A percentile compares a stretch with the other conserved stretches of the same genome.
These are phyloP conservation scores for Cyanoderma ruficeps DNA, from an alignment of 2,113 vertebrate genomes.

Conservation along the genomic window DNA sequence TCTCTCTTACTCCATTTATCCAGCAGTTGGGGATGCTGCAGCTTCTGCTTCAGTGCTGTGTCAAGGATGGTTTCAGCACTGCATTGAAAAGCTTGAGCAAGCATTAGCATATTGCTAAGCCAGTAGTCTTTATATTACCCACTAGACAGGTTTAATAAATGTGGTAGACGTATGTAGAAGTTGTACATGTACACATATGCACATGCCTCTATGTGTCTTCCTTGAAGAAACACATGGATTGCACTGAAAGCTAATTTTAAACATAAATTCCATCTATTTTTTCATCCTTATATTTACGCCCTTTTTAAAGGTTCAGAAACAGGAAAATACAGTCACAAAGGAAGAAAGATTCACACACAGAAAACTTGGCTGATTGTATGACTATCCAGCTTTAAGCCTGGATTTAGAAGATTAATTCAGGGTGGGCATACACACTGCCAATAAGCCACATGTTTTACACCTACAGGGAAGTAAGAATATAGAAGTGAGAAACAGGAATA, in stretches of 20 bases:
- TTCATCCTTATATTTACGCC: not conserved
- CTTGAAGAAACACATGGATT: not conserved
- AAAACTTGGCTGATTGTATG: not conserved
- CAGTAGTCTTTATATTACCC: not conserved
- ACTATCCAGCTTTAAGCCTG: not conserved
- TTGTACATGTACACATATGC: not conserved
- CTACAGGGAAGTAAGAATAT: not conserved
- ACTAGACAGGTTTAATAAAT: not conserved
- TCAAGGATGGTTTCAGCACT: slow-evolving; percentile 28
- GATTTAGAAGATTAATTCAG: not conserved
- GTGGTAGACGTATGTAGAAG: not conserved
- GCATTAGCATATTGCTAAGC: slow-evolving; percentile 3
- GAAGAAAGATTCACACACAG: not conserved
- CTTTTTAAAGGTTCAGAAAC: not conserved
- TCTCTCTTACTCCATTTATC: slow-evolving; percentile 35
- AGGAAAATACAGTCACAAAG: not conserved
- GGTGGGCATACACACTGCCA: not conserved
- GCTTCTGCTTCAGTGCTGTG: slow-evolving; percentile 14
- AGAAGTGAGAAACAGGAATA: not conserved
- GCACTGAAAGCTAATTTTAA: not conserved
- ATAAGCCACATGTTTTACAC: not conserved
- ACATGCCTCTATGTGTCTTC: not conserved
- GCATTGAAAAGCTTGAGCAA: slow-evolving; percentile 42
- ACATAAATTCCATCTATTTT: not conserved
- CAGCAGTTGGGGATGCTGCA: slow-evolving; percentile 1